Percentiles rank a stretch among this genome's conserved stretches.
phyloP scores from a whole-genome alignment of 2,888 invertebrate species.

The Oscheius sp. region DNA sequence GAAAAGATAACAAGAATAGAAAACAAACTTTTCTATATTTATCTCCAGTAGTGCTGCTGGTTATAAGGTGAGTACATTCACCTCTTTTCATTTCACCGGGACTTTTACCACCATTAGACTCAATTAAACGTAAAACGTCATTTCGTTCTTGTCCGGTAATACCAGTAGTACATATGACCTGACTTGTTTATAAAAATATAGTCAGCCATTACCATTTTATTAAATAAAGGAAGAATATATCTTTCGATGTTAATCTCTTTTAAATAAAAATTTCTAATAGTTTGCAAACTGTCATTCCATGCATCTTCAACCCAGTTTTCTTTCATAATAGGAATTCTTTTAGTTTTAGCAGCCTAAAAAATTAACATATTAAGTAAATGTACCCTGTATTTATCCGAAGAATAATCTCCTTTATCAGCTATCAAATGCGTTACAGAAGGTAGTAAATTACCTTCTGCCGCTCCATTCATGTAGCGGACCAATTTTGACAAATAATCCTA shows the following conservation, averaged over 20 bases:
- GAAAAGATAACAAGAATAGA: not conserved
- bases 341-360: conserved; percentile 8
- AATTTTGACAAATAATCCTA: conserved; percentile 36
- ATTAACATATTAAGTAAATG: not conserved
- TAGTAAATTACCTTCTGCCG: conserved; percentile 30
- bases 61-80: conserved; percentile 56
- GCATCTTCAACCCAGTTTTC: conserved; percentile 23
- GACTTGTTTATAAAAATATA: no score
- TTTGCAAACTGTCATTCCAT: conserved; percentile 2
- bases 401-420: conserved; percentile 39
- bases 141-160: conserved; percentile 42
- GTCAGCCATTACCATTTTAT: conserved; percentile 38
- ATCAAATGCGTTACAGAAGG: conserved; percentile 51
- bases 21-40: conserved; percentile 47
- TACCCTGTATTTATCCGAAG: conserved; percentile 50
- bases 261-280: not conserved
- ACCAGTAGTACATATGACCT: conserved; percentile 55
- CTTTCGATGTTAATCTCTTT: conserved; percentile 12
- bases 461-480: conserved; percentile 49
- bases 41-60: conserved; percentile 47
- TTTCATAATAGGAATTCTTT: conserved; percentile 14
- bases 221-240: conserved; percentile 39
- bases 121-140: conserved; percentile 46
- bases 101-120: conserved; percentile 50
- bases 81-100: conserved; percentile 51